Conservation (phyloP, 2,113 vertebrate genomes). For the Callopanchax toddi region DNA sequence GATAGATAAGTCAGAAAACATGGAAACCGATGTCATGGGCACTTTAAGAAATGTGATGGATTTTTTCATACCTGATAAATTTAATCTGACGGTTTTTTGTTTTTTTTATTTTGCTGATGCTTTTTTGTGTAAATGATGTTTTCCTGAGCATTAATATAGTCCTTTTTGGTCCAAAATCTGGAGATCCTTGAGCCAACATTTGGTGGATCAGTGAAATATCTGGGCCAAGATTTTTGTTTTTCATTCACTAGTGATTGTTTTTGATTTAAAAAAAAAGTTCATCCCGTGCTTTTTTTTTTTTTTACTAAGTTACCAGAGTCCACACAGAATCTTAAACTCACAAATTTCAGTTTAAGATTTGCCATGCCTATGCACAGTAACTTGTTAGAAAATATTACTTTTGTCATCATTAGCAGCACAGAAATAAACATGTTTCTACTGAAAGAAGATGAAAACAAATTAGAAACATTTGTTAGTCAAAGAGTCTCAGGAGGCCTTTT, state of each 20-base stretch:
- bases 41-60: no score
- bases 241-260: neutral
- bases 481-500: slow-evolving; percentile 7
- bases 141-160: no score
- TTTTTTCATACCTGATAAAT: no score
- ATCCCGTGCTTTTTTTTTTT: neutral
- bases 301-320: neutral
- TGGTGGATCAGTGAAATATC: no score
- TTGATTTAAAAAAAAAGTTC: neutral
- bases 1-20: no score
- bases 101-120: no score
- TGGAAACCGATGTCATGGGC: no score
- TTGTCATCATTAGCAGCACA: neutral
- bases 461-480: slow-evolving; percentile 5
- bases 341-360: neutral
- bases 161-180: no score
- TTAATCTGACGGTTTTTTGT: no score
- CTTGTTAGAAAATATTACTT: neutral
- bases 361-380: neutral
- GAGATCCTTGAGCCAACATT: no score
- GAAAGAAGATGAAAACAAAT: neutral
- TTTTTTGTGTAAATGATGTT: no score
- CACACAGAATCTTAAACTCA: no score
- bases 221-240: neutral
- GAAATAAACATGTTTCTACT: neutral